Conservation (phyloP, 2,888 invertebrate genomes). For the Odontomyia ornata region DNA sequence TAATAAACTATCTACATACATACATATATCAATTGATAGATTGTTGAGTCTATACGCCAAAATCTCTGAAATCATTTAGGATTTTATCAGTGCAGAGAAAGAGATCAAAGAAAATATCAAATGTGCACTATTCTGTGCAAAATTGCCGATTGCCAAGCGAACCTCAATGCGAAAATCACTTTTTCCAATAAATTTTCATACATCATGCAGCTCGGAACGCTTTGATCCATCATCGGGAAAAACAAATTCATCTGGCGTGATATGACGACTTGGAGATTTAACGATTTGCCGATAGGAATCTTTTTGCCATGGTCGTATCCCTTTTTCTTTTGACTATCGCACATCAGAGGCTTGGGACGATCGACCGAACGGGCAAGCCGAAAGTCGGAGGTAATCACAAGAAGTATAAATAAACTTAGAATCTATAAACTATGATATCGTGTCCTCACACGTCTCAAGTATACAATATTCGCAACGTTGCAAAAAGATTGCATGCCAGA, state of each 20-base stretch:
- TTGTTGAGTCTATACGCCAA: too few species aligned
- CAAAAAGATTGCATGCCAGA: constrained; percentile 12
- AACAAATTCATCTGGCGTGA: constrained; percentile 43
- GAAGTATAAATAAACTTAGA: constrained; percentile 37
- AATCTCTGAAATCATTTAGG: too few species aligned
- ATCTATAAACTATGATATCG: constrained; percentile 23
- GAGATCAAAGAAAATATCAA: constrained; percentile 14
- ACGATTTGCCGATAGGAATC: constrained; percentile 31
- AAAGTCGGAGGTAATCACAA: not conserved
- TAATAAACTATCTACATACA: too few species aligned
- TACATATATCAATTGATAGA: too few species aligned
- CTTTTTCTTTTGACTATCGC: constrained; percentile 15
- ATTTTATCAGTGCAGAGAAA: not conserved
- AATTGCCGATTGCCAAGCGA: not conserved
- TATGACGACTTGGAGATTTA: constrained; percentile 28
- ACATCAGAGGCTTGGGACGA: constrained; percentile 17
- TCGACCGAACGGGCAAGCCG: not conserved
- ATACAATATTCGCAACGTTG: not conserved
- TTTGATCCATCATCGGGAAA: constrained; percentile 49
- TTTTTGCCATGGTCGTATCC: not conserved
- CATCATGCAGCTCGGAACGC: constrained; percentile 34
- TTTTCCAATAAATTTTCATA: constrained; percentile 46
- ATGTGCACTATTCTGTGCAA: not conserved
- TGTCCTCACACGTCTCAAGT: constrained; percentile 8
- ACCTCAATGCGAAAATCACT: constrained; percentile 39